Percentiles rank a stretch among this genome's conserved stretches.
These are phyloP conservation scores for Nephrotoma appendiculata DNA, from an alignment of 2,888 invertebrate species.

Conservation along the genomic window DNA sequence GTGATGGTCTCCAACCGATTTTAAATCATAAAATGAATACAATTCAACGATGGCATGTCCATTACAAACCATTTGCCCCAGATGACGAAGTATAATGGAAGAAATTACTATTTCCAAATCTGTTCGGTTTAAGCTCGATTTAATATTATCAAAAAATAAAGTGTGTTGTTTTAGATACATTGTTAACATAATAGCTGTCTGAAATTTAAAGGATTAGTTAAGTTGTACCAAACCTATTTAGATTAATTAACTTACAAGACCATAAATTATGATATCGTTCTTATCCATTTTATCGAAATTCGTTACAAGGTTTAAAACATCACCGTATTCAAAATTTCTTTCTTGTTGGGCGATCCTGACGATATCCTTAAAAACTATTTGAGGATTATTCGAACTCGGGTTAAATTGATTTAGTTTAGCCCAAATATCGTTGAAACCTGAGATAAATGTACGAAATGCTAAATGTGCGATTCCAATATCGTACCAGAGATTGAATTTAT, in stretches of 20 bases:
- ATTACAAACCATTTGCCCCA: constrained; percentile 64
- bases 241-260: constrained; percentile 39
- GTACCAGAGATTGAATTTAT: constrained; percentile 44
- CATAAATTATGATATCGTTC: constrained; percentile 54
- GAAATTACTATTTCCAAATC: constrained; percentile 42
- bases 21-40: constrained; percentile 14
- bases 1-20: constrained; percentile 9
- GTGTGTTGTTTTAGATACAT: constrained; percentile 50
- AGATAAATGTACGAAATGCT: constrained; percentile 52
- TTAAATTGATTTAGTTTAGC: neutral
- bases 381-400: neutral
- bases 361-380: constrained; percentile 2
- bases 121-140: constrained; percentile 19
- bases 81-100: constrained; percentile 54
- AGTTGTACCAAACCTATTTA: neutral
- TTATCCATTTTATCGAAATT: constrained; percentile 53
- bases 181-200: constrained; percentile 54
- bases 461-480: constrained; percentile 66
- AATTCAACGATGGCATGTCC: constrained; percentile 46
- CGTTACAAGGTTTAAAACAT: constrained; percentile 55
- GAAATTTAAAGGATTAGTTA: constrained; percentile 14
- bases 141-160: constrained; percentile 41
- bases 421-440: constrained; percentile 10
- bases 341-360: neutral
- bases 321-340: constrained; percentile 38